Evolutionary conservation across 2,888 invertebrate genomes (phyloP).

Genomic region (Dioctria rufipes): DNA sequence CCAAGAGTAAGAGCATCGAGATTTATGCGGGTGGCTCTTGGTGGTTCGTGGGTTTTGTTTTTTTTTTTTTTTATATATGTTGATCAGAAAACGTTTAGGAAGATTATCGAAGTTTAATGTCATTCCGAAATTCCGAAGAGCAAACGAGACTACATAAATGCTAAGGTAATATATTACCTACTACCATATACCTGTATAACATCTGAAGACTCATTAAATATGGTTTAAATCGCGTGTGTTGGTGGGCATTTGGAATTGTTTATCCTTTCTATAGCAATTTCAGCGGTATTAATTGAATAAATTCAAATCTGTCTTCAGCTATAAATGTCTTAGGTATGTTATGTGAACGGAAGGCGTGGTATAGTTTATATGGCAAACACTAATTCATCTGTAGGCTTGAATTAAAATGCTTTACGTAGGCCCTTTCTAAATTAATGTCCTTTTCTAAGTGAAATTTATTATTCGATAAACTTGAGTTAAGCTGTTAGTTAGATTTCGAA

Average conservation of each 20-base stretch:
- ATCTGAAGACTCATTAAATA: neutral
- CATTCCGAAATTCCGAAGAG: neutral
- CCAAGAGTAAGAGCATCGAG: neutral
- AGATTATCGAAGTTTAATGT: conserved; percentile 42
- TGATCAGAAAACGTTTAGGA: conserved; percentile 45
- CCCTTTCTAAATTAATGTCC: neutral
- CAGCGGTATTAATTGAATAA: neutral
- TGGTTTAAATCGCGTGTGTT: neutral
- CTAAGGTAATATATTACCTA: neutral
- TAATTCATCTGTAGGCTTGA: neutral
- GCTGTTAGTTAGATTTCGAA: too few species aligned
- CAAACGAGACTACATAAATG: neutral
- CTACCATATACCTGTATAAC: neutral
- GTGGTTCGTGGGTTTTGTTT: conserved; percentile 8
- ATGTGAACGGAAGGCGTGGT: neutral
- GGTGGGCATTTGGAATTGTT: conserved; percentile 20
- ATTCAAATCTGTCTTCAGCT: too few species aligned
- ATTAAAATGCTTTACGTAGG: neutral
- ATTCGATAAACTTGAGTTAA: too few species aligned
- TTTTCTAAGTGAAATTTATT: too few species aligned
- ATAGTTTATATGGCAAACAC: neutral
- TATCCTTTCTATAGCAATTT: neutral
- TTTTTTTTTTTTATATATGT: conserved; percentile 7
- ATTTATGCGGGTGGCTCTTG: conserved; percentile 50
- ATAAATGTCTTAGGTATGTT: neutral